Conservation (phyloP, 2,797 vertebrate genomes). For the Molossus molossus region DNA sequence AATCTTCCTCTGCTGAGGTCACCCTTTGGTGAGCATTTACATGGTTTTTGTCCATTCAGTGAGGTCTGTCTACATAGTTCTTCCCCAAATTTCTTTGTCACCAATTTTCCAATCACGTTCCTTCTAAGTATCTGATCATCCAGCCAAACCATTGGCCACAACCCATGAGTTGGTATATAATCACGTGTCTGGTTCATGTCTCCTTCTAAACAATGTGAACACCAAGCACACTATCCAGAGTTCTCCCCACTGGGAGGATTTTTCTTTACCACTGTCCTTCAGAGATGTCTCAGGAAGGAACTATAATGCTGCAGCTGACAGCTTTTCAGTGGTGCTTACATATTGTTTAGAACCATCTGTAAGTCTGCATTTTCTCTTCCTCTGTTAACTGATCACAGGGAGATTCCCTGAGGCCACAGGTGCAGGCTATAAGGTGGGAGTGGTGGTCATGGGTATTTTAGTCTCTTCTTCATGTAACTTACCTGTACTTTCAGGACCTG, state of each 20-base stretch:
- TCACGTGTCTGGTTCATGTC: neutral
- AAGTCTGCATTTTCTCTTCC: neutral
- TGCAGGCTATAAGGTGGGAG: neutral
- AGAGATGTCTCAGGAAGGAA: neutral
- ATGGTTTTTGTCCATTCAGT: neutral
- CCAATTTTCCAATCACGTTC: neutral
- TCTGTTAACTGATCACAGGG: neutral
- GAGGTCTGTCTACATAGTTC: neutral
- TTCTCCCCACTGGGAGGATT: neutral
- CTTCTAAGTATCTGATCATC: slow-evolving; percentile 2
- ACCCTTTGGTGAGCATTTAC: neutral
- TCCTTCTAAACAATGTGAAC: neutral
- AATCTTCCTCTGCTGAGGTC: neutral
- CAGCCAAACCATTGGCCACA: neutral
- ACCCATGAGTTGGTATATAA: neutral
- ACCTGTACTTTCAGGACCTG: neutral
- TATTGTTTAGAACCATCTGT: too few relatives aligned
- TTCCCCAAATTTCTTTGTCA: neutral
- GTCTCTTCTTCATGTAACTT: neutral
- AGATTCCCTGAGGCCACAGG: neutral
- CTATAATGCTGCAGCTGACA: neutral
- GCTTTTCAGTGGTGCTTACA: neutral
- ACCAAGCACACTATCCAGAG: neutral
- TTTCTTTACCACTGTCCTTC: neutral
- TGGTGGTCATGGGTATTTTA: neutral